Base-by-base conservation (phyloP, 2,797 vertebrate genomes). In the Rhodeus uyekii region DNA sequence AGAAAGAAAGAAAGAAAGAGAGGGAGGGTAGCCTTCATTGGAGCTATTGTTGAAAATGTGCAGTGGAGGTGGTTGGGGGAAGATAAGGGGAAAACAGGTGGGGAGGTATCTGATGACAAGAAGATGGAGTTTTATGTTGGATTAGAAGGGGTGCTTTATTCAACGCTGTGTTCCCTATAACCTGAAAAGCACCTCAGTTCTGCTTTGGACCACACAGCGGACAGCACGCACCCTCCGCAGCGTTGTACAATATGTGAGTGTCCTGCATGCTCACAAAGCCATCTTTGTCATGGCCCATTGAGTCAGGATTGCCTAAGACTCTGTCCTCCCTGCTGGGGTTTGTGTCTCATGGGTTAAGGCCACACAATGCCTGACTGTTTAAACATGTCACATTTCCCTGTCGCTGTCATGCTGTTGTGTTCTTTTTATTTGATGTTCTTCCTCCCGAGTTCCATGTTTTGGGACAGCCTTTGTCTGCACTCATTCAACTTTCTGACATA, bases 291-390 rank as follows among this genome's bases (percentile, higher is more conserved):
- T 71, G 76, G 74, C 50, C 58, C 75, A 44, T 74, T 72, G 61
- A 83, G 68, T 82, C 64, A 82, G 69, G 65, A 75, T 80, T 81
- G 82, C 68, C 78, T 77, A 81, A 80, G 75, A 84, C 50, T 68
- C 46, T 55, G 65, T 80, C 65, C 61, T 65, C 71, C 55, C 83
- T 53, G 50, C 65, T 39, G 68, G 58, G 68, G 75, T 61, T 72
- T 53, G 79, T 34, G 74, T 85, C 83, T 79, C 75, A 73, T 73
- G 77, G 53, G 73, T 73, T 69, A 64, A 74, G 69, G 75, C 76
- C 69, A 79, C 69, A 85, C 81, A 85, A 86, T 71, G 63, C 42
- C 76, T 64, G 64, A 71, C 84, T 84, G 84, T 78, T 84, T 82
- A 75, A 76, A 75, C 79, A 82, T 71, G 76, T 39, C 74, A 69